A percentile compares a stretch with the other conserved stretches of the same genome.
These are phyloP conservation scores for Rhynchomys soricoides DNA, from an alignment of 2,113 vertebrate species.

Conservation along the genomic window DNA sequence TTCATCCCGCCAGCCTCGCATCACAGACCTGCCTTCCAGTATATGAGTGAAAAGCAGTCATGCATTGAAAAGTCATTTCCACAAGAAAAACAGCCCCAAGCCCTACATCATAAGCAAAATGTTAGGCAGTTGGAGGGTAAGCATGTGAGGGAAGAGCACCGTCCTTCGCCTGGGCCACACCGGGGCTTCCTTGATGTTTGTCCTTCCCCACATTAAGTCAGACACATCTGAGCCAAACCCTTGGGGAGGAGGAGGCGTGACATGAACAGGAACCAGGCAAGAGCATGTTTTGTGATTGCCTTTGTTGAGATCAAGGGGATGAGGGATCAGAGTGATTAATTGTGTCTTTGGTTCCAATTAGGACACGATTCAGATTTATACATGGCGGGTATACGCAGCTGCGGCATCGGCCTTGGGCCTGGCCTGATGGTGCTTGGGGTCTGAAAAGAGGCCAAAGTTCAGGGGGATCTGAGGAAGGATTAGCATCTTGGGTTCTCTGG, in stretches of 20 bases:
- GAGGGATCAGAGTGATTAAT: constrained; percentile 85
- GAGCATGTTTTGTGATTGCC: constrained; percentile 83
- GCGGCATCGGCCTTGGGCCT: fast-evolving
- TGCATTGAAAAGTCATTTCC: constrained; percentile 8
- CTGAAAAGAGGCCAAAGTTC: neutral
- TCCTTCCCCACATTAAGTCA: constrained; percentile 91
- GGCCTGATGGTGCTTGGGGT: fast-evolving
- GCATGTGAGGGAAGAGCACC: constrained; percentile 78
- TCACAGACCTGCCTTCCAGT: constrained; percentile 24
- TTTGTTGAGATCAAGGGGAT: constrained; percentile 88
- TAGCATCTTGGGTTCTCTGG: neutral
- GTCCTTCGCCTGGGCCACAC: neutral
- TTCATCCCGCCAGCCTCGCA: neutral
- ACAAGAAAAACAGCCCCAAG: constrained; percentile 71
- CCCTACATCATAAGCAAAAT: constrained; percentile 82
- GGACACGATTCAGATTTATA: constrained; percentile 85
- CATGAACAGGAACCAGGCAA: constrained; percentile 84
- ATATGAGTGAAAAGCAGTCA: constrained; percentile 49
- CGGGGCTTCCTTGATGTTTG: constrained; percentile 86
- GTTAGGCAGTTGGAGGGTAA: constrained; percentile 78
- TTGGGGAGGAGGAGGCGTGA: constrained; percentile 87
- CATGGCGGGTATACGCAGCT: constrained; percentile 66
- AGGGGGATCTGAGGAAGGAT: neutral
- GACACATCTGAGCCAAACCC: constrained; percentile 91
- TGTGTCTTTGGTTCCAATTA: constrained; percentile 87